Conservation (phyloP, 1,140 invertebrate genomes). For the Pseudomyrmex dendroicus region DNA sequence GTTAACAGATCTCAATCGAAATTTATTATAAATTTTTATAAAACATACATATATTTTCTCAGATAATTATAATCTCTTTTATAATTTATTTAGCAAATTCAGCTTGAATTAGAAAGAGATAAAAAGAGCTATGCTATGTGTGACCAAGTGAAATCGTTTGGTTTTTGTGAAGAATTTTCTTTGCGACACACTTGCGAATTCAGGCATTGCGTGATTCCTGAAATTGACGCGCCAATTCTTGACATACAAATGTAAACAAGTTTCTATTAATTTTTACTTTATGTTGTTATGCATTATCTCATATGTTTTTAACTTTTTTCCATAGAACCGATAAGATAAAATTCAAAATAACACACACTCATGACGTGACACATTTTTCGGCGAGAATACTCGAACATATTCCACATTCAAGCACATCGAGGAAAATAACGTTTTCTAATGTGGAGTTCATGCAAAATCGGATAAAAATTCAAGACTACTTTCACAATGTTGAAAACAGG, state of each 20-base stretch:
- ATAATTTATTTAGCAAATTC: conserved; percentile 70
- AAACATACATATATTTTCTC: background rate
- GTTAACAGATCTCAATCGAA: conserved; percentile 3
- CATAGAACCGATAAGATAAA: conserved; percentile 78
- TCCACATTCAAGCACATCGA: conserved; percentile 24
- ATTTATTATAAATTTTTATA: conserved; percentile 14
- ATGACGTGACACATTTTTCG: conserved; percentile 79
- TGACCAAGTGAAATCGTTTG: conserved; percentile 79
- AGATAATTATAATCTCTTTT: background rate
- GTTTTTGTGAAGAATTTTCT: conserved; percentile 74
- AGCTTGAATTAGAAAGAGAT: conserved; percentile 72
- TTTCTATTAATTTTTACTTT: conserved; percentile 26
- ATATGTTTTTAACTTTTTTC: conserved; percentile 33
- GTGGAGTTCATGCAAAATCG: conserved; percentile 63
- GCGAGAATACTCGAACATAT: conserved; percentile 76
- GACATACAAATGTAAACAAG: conserved; percentile 73
- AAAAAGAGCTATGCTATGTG: conserved; percentile 79
- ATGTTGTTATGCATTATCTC: conserved; percentile 29
- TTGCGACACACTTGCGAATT: conserved; percentile 69
- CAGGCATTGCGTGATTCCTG: conserved; percentile 77
- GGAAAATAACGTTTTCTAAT: conserved; percentile 64
- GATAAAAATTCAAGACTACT: conserved; percentile 74
- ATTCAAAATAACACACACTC: conserved; percentile 74
- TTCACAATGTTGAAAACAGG: conserved; percentile 70
- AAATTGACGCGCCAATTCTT: conserved; percentile 76